Evolutionary conservation across 2,797 vertebrate genomes (phyloP), one percentile per base, ranked within the genome.

Genomic region (Toxotes lorentzi): DNA sequence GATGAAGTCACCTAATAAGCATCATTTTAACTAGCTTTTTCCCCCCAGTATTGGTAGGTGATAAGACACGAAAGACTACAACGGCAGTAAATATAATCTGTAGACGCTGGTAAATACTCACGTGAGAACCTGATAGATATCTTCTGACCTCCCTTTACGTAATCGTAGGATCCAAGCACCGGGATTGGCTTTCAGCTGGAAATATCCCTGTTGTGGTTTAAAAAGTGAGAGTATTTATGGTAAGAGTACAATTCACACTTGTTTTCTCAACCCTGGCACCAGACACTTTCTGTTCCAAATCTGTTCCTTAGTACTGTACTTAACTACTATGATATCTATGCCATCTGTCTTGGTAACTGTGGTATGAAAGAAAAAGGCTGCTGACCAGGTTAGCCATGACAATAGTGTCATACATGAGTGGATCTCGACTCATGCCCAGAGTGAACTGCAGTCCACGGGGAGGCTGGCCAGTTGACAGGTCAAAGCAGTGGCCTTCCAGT

Each of bases 341-440:
- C 12, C 4, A 41, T 24, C 24, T 47, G 8, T 54, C 16, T 24
- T 57, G 0, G 47, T 65, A 58, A 54, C 27, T 59, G 2, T 43
- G 8, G 35, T n/a, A 71, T 71, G 35, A 7, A 73, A 21, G 30
- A 74, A 2, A 65, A 24, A 66, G 40, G 65, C 51, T 65, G 89
- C 96, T 95, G 90, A 99, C 98, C 62, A 99, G 94, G 87, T 98
- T 99, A 84, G 98, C 97, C 98, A 99, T 99, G 87, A 99, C 98
- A 77, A 98, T 96, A 9, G 98, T 99, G 90, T 99, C 98, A 58
- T 98, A 95, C 87, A 96, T 87, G 61, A 96, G 95, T 6, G 95
- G 97, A 30, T 95, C 93, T 62, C 77, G 96, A 83, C 92, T 96
- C 88, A 95, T 97, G 91, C 98, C 98, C 48, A 99, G 92, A 11